Conservation (phyloP, 2,113 vertebrate species). For the Microcebus ravelobensis region DNA sequence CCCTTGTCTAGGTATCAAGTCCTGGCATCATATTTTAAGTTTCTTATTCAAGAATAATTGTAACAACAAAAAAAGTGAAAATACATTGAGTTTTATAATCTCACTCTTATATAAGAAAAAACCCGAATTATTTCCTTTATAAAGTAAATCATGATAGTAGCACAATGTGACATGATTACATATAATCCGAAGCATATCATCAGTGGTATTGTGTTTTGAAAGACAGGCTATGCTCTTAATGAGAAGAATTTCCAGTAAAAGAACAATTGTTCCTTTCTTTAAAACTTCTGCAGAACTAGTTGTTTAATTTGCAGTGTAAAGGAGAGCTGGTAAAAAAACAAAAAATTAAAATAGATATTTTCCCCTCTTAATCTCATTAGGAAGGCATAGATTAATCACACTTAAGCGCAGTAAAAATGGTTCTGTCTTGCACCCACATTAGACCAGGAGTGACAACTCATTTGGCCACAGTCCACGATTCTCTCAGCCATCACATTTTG, state of each 20-base stretch:
- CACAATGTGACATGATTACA: background rate
- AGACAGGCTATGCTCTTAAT: background rate
- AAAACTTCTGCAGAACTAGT: background rate
- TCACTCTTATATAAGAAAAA: background rate
- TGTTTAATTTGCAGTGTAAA: background rate
- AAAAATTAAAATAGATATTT: background rate
- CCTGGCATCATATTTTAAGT: background rate
- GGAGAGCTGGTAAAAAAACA: background rate
- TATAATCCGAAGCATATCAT: background rate
- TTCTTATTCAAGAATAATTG: slow-evolving; percentile 2
- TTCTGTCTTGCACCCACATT: background rate
- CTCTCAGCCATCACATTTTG: background rate
- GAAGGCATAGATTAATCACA: slow-evolving; percentile 49
- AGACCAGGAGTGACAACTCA: background rate
- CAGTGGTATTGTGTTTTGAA: background rate
- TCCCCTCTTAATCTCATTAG: background rate
- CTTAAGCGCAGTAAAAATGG: slow-evolving; percentile 13
- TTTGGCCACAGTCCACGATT: background rate
- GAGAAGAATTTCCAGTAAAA: background rate
- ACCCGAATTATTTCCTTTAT: background rate
- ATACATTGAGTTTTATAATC: background rate
- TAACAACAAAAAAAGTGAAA: background rate
- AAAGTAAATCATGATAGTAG: background rate
- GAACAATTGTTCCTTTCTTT: background rate
- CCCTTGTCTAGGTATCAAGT: background rate